phyloP scores from a whole-genome alignment of 2,888 invertebrate species.

The Minunthozetes semirufus region DNA sequence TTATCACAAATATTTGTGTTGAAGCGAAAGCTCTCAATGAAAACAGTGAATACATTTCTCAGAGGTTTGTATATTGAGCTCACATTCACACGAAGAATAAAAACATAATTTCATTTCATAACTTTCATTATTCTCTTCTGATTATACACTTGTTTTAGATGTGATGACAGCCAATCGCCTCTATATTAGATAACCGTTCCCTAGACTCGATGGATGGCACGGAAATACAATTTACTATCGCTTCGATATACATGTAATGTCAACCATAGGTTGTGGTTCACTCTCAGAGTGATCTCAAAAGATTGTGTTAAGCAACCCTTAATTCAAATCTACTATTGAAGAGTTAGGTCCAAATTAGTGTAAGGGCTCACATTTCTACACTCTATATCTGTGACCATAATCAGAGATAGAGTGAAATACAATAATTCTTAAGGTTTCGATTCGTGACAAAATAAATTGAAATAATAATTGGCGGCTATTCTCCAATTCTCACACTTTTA shows the following conservation, averaged over 20 bases:
- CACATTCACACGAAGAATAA: slow-evolving; percentile 16
- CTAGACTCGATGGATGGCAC: not conserved
- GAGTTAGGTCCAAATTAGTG: not conserved
- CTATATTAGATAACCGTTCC: not conserved
- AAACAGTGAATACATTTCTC: not conserved
- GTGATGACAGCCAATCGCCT: not conserved
- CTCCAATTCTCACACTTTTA: not conserved
- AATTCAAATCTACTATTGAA: not conserved
- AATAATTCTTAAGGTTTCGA: not conserved
- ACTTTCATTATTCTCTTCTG: not conserved
- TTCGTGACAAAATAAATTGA: slow-evolving; percentile 30
- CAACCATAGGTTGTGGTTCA: not conserved
- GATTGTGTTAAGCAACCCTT: not conserved
- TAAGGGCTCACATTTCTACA: not conserved
- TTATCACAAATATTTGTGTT: slow-evolving; percentile 8
- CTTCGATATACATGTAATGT: not conserved
- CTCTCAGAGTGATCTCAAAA: not conserved
- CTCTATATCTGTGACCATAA: not conserved
- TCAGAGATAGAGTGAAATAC: not conserved
- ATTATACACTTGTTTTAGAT: not conserved
- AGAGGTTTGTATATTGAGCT: not conserved
- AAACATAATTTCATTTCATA: slow-evolving; percentile 20
- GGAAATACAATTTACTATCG: slow-evolving; percentile 20
- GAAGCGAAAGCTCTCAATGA: not conserved
- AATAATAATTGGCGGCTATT: slow-evolving; percentile 21